Evolutionary conservation across 2,888 invertebrate species (phyloP).

Genomic region (Ametastegia equiseti): DNA sequence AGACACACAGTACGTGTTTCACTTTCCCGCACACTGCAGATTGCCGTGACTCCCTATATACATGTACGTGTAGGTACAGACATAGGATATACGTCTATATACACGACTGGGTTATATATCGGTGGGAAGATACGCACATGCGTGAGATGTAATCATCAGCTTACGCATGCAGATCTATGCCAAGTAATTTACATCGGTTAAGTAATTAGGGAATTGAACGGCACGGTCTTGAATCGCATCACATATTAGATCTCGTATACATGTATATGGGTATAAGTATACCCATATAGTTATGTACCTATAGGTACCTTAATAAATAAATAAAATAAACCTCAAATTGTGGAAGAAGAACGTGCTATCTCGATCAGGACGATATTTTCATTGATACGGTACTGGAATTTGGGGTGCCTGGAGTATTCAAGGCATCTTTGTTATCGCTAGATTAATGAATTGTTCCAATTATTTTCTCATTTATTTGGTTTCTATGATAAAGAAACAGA

Average conservation of each 20-base stretch:
- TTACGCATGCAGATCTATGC: constrained; percentile 47
- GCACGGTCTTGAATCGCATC: not conserved
- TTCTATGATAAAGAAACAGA: too few species aligned
- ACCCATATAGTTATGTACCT: too few species aligned
- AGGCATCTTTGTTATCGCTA: too few species aligned
- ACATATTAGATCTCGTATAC: not conserved
- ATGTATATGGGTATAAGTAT: not conserved
- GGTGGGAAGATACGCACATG: constrained; percentile 43
- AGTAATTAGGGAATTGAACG: constrained; percentile 28
- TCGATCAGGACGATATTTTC: too few species aligned
- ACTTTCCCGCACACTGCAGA: not conserved
- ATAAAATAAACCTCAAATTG: too few species aligned
- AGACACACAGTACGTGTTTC: constrained; percentile 52
- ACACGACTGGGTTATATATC: constrained; percentile 21
- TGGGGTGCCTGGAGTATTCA: too few species aligned
- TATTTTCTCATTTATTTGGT: too few species aligned
- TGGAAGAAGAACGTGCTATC: too few species aligned
- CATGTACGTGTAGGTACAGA: constrained; percentile 34
- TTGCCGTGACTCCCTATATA: too few species aligned
- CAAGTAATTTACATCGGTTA: constrained; percentile 37
- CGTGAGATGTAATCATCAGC: constrained; percentile 45
- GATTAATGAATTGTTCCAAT: too few species aligned
- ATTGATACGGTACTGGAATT: too few species aligned
- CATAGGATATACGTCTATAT: constrained; percentile 40
- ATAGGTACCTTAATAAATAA: too few species aligned